Percentiles rank a stretch among this genome's conserved stretches.
phyloP scores from a whole-genome alignment of 1,140 invertebrate genomes.

The Drosophila nannoptera region DNA sequence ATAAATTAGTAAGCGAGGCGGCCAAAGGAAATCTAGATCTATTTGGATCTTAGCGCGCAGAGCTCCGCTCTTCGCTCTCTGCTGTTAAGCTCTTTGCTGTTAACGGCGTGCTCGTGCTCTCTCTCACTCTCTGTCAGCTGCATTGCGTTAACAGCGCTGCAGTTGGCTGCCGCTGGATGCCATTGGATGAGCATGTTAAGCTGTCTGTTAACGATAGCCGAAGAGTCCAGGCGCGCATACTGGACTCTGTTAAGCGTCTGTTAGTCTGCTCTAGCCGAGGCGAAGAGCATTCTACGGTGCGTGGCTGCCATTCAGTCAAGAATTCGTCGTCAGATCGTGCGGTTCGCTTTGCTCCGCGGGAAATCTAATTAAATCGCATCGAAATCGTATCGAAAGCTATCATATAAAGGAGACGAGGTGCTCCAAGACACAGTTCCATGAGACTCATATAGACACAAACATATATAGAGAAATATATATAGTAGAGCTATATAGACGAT shows the following conservation, averaged over 20 bases:
- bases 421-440: slow-evolving; percentile 70
- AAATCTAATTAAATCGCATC: slow-evolving; percentile 15
- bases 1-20: slow-evolving; percentile 43
- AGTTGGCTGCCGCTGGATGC: slow-evolving; percentile 18
- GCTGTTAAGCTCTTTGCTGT: neutral
- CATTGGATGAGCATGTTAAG: slow-evolving; percentile 5
- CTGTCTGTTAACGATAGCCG: neutral
- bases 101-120: neutral
- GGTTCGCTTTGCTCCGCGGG: slow-evolving; percentile 50
- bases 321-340: slow-evolving; percentile 59
- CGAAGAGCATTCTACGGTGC: slow-evolving; percentile 50
- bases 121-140: slow-evolving; percentile 13
- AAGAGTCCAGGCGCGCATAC: slow-evolving; percentile 24
- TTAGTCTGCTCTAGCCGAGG: slow-evolving; percentile 42
- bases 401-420: slow-evolving; percentile 14
- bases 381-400: slow-evolving; percentile 11
- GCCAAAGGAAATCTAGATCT: slow-evolving; percentile 3
- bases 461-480: slow-evolving; percentile 19
- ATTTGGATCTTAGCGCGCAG: slow-evolving; percentile 1
- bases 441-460: slow-evolving; percentile 26
- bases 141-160: slow-evolving; percentile 14
- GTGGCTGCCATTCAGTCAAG: slow-evolving; percentile 57
- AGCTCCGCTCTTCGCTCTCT: slow-evolving; percentile 3
- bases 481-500: slow-evolving; percentile 34
- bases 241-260: slow-evolving; percentile 17